Evolutionary conservation across 2,113 vertebrate species (phyloP).

Genomic region (Oreochromis niloticus): DNA sequence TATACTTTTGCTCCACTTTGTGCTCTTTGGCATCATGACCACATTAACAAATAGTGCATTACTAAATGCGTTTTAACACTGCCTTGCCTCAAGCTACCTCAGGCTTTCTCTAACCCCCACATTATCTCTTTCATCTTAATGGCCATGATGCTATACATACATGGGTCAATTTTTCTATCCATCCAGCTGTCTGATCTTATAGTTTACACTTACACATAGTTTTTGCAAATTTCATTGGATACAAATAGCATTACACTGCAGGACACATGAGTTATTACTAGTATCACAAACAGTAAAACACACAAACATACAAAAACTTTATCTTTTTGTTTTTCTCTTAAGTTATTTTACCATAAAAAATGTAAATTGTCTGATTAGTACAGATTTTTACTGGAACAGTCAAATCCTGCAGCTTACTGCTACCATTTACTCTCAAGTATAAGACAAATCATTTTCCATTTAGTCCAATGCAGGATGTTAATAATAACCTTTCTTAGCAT

Average conservation of each 20-base stretch:
- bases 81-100: neutral
- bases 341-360: neutral
- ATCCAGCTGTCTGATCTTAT: neutral
- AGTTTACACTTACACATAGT: neutral
- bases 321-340: neutral
- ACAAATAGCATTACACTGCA: neutral
- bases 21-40: constrained; percentile 29
- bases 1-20: neutral
- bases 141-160: neutral
- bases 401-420: neutral
- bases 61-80: constrained; percentile 40
- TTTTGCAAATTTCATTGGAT: neutral
- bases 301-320: rapidly evolving
- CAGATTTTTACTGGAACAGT: neutral
- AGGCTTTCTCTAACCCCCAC: neutral
- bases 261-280: neutral
- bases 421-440: neutral
- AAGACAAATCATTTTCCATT: neutral
- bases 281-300: neutral
- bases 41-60: constrained; percentile 65
- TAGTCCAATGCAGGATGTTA: neutral
- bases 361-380: neutral
- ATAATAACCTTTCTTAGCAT: neutral
- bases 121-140: neutral
- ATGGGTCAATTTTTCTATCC: neutral